Percentiles rank a stretch among this genome's conserved stretches.
These are phyloP conservation scores for Melanotaenia nigrans DNA, from an alignment of 2,797 vertebrate genomes.

Conservation along the genomic window DNA sequence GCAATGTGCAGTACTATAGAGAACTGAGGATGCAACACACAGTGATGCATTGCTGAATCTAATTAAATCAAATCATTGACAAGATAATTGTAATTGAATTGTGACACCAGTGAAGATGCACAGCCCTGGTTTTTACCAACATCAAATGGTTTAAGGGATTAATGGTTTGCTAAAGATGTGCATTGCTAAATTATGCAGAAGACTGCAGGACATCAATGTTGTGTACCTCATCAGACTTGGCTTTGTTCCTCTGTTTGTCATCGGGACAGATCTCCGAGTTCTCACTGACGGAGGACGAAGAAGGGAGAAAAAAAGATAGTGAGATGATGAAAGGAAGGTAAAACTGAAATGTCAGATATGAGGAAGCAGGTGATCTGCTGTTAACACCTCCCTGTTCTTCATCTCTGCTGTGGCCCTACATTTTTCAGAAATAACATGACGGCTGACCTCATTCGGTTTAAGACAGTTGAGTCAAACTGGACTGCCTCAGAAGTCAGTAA, in stretches of 20 bases:
- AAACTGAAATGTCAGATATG: conserved; percentile 57
- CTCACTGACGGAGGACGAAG: conserved; percentile 64
- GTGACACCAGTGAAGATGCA: no score
- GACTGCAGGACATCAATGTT: neutral
- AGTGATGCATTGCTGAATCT: no score
- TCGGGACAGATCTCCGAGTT: conserved; percentile 76
- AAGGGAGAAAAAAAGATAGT: neutral
- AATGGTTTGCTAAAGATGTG: neutral
- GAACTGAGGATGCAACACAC: no score
- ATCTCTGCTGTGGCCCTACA: neutral
- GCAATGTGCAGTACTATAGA: no score
- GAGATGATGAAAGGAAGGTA: conserved; percentile 46
- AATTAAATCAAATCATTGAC: no score
- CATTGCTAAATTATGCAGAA: neutral
- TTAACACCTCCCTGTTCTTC: neutral
- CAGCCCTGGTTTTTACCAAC: neutral
- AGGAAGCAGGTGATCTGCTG: conserved; percentile 51
- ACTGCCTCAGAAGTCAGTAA: conserved; percentile 4
- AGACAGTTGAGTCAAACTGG: neutral
- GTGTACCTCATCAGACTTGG: conserved; percentile 80
- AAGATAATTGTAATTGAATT: no score
- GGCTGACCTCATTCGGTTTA: conserved; percentile 31
- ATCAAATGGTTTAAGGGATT: neutral
- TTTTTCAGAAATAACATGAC: conserved; percentile 22
- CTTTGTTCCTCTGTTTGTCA: conserved; percentile 80